A percentile compares a stretch with the other conserved stretches of the same genome.
Evolutionary conservation across 2,888 invertebrate genomes (phyloP).

Genomic region (Epiblema foenella): DNA sequence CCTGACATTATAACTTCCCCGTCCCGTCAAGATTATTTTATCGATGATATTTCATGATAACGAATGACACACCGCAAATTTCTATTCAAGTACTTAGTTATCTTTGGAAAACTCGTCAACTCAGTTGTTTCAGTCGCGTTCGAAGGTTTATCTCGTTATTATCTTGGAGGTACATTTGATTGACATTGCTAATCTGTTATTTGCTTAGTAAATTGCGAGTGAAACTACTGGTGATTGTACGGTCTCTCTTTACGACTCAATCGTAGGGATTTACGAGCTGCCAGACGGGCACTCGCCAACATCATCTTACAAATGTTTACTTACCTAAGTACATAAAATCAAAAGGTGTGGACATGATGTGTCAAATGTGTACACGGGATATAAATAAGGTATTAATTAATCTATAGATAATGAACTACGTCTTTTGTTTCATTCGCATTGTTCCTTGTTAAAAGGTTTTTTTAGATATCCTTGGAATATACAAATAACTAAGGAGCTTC

Average conservation of each 20-base stretch:
- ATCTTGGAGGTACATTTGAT: slow-evolving; percentile 36
- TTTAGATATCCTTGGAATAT: no score
- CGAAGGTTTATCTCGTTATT: slow-evolving; percentile 40
- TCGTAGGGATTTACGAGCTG: slow-evolving; percentile 46
- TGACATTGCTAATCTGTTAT: slow-evolving; percentile 46
- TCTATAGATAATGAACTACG: slow-evolving; percentile 22
- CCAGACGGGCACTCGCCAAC: slow-evolving; percentile 7
- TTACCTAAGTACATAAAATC: not conserved
- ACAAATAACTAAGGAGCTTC: no score
- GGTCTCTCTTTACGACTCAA: slow-evolving; percentile 49
- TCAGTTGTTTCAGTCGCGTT: slow-evolving; percentile 33
- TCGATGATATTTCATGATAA: slow-evolving; percentile 38
- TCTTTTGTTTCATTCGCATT: not conserved
- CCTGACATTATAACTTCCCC: slow-evolving; percentile 35
- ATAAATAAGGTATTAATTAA: slow-evolving; percentile 37
- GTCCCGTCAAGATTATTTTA: slow-evolving; percentile 41
- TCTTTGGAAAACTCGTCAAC: slow-evolving; percentile 29
- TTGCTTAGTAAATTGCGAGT: slow-evolving; percentile 51
- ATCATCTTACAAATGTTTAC: slow-evolving; percentile 11
- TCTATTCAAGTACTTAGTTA: slow-evolving; percentile 34
- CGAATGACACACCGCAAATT: slow-evolving; percentile 37
- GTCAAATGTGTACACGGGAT: slow-evolving; percentile 42
- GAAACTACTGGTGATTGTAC: slow-evolving; percentile 48
- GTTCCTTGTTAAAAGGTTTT: not conserved
- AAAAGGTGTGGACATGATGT: slow-evolving; percentile 24